phyloP scores from a whole-genome alignment of 2,888 invertebrate genomes.

The Psococerastis gibbosa region DNA sequence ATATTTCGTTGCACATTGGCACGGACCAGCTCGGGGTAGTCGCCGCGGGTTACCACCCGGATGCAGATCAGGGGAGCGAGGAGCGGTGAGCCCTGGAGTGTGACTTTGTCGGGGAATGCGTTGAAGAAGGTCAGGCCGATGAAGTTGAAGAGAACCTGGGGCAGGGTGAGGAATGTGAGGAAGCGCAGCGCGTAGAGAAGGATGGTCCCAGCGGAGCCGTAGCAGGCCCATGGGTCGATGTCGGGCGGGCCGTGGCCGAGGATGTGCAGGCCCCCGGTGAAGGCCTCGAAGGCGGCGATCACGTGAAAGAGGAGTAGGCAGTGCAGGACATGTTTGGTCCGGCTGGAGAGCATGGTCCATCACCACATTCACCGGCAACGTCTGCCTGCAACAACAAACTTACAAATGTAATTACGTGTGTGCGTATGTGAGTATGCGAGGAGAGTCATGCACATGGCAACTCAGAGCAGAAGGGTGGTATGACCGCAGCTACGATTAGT shows the following conservation, averaged over 20 bases:
- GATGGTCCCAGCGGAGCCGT: constrained; percentile 55
- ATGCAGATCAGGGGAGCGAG: constrained; percentile 89
- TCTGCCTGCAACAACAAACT: constrained; percentile 4
- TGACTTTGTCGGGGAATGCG: constrained; percentile 83
- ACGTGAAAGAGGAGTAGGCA: constrained; percentile 53
- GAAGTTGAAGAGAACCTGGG: constrained; percentile 77
- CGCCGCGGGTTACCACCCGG: constrained; percentile 83
- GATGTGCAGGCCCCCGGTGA: constrained; percentile 30
- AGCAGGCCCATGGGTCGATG: constrained; percentile 63
- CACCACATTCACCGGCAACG: constrained; percentile 10
- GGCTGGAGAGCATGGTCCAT: constrained; percentile 35
- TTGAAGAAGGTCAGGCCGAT: constrained; percentile 75
- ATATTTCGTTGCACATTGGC: constrained; percentile 73
- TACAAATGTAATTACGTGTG: too few relatives aligned
- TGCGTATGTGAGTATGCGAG: too few relatives aligned
- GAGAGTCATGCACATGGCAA: too few relatives aligned
- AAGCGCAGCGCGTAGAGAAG: constrained; percentile 59
- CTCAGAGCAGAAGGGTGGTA: too few relatives aligned
- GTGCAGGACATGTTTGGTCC: constrained; percentile 62
- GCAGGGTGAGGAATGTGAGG: constrained; percentile 67
- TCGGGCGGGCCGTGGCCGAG: constrained; percentile 31
- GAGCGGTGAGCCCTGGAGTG: constrained; percentile 72
- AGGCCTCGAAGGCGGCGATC: constrained; percentile 50
- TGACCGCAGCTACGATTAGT: too few relatives aligned
- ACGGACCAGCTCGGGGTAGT: constrained; percentile 78